Base-by-base conservation (phyloP, 1,140 invertebrate genomes). In the Magallana ariakensis region DNA sequence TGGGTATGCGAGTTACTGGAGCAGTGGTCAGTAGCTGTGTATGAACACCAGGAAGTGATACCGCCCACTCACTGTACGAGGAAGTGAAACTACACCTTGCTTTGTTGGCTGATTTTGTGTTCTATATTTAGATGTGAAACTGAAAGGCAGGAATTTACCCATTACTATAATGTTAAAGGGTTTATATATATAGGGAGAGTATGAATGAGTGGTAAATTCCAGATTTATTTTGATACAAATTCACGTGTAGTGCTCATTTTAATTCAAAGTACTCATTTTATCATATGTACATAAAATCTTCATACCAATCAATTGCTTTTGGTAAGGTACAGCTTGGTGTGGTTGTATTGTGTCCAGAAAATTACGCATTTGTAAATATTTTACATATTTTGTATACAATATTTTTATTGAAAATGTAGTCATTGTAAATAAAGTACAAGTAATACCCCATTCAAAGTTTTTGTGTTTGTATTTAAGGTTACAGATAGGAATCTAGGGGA, bases 111-210 rank as follows among this genome's bases (percentile, higher is more conserved):
- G 15, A 13, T 22, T 75, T 11, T 33, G 22, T 70, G 66, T 66
- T 75, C 33, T 33, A 75, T 75, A 75, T 75, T 75, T 75, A 75
- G 66, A 75, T 75, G 66, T 75, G 66, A 75, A 75, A 75, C 66
- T 75, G 66, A 75, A 75, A 75, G 66, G 22, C 10, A 22, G 66
- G 66, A 26, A 22, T 26, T 75, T 75, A 75, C 19, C 66, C 22
- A 75, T 15, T 13, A 11, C 66, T 75, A n/a, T 75, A 75, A 75
- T 46, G 33, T 46, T 46, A 46, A 46, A 46, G 33, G 33, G 33
- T 46, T 22, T 70, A 33, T 75, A 75, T 75, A 75, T 75, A 75
- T 75, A n/a, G 58, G 11, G 22, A 75, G 66, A 75, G 22, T 60
- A 75, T 26, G 22, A 26, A 26, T 46, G 33, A 46, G 33, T 75